Conservation (phyloP, 2,888 invertebrate species). For the Drosophila kambysellisi region DNA sequence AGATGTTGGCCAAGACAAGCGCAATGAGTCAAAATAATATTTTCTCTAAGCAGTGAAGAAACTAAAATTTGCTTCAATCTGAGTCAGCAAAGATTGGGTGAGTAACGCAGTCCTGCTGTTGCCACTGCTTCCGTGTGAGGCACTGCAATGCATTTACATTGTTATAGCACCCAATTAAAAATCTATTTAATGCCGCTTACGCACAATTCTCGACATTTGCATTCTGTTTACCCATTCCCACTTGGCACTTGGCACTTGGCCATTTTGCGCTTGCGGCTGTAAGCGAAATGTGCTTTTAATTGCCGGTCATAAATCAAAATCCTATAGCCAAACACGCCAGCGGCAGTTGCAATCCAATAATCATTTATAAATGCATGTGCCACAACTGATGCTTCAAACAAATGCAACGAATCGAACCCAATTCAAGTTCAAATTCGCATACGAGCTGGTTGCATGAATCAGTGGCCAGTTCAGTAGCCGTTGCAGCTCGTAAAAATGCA, state of each 20-base stretch:
- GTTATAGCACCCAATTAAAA: constrained; percentile 73
- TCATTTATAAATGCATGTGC: constrained; percentile 60
- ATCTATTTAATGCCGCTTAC: constrained; percentile 64
- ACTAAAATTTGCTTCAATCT: constrained; percentile 8
- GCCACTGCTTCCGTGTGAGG: constrained; percentile 11
- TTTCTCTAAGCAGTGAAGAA: not conserved
- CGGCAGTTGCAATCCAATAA: constrained; percentile 47
- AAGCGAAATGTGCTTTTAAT: constrained; percentile 78
- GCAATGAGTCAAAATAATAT: constrained; percentile 34
- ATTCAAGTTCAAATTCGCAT: constrained; percentile 32
- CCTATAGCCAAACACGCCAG: constrained; percentile 11
- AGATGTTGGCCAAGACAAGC: not conserved
- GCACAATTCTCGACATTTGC: constrained; percentile 19
- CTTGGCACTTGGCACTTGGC: constrained; percentile 50
- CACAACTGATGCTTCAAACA: constrained; percentile 47
- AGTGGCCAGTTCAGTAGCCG: constrained; percentile 42
- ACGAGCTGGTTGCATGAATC: constrained; percentile 68
- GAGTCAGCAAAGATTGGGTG: constrained; percentile 22
- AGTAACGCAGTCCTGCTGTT: not conserved
- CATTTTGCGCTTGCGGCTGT: constrained; percentile 32
- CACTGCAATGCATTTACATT: constrained; percentile 32
- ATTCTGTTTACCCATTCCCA: constrained; percentile 19
- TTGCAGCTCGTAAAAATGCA: constrained; percentile 68
- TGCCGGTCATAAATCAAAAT: constrained; percentile 78
- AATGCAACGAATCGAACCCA: constrained; percentile 37